A percentile compares a stretch with the other conserved stretches of the same genome.
Conservation (phyloP, 2,797 vertebrate genomes). For the Enteromius treurensis region DNA sequence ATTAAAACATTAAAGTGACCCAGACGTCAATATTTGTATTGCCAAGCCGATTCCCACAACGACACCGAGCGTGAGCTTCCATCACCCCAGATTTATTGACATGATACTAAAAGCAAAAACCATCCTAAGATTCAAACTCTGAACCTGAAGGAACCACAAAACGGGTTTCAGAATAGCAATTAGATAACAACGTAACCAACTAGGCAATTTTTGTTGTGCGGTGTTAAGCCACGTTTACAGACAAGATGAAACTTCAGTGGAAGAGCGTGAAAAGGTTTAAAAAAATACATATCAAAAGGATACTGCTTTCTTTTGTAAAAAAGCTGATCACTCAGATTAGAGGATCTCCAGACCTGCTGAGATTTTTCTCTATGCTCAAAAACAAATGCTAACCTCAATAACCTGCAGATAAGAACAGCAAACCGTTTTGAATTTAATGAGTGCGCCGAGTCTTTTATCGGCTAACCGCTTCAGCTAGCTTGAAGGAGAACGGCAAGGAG, state of each 20-base stretch:
- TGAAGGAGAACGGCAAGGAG: conserved; percentile 43
- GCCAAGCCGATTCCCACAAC: neutral
- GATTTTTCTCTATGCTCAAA: conserved; percentile 21
- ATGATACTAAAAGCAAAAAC: neutral
- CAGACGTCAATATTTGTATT: neutral
- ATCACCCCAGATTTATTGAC: neutral
- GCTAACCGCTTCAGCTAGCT: conserved; percentile 42
- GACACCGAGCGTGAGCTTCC: neutral
- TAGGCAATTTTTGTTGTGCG: neutral
- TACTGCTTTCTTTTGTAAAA: neutral
- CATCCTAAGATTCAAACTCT: neutral
- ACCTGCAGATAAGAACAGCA: conserved; percentile 26
- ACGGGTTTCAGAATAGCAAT: neutral
- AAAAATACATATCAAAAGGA: neutral
- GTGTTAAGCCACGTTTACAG: neutral
- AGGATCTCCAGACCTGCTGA: neutral
- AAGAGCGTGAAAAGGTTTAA: neutral
- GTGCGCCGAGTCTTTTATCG: conserved; percentile 10
- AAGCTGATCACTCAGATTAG: conserved; percentile 9
- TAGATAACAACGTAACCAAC: neutral
- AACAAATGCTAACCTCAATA: conserved; percentile 31
- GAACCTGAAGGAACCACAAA: neutral
- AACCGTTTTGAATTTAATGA: conserved; percentile 45
- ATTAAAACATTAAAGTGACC: neutral
- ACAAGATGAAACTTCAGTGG: neutral